Evolutionary conservation across 2,113 vertebrate genomes (phyloP), one percentile per base, ranked within the genome.

Genomic region (Ia io): DNA sequence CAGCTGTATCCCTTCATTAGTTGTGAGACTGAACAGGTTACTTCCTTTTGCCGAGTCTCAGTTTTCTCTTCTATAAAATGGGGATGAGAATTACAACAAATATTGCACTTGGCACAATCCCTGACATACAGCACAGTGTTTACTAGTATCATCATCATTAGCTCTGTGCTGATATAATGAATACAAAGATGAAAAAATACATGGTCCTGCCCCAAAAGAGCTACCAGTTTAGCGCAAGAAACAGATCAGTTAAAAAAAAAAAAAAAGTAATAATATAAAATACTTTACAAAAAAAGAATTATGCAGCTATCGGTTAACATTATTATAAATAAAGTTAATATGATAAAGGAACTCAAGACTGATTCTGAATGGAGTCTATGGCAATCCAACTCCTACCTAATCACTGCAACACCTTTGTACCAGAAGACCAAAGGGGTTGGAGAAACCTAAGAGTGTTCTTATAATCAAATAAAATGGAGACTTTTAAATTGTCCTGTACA

Each of bases 41-140:
- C 6, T 95, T 95, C 22, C 42, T 83, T 69, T 90, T 47, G 70
- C 65, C 44, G 37, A 96, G 67, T 90, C 74, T 96, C 73, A 86
- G 69, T 76, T 73, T 91, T 89, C 49, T 73, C 70, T 88, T 83
- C 95, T 79, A 88, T 63, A 90, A 96, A 96, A 89, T 74, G 53
- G 63, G 42, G 28, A 88, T 67, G n/a, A 49, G 86, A 56, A 86
- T 87, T 89, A 80, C 93, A 78, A 90, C 49, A 95, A 92, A 93
- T 67, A 91, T 0, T 92, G 59, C 22, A 56, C 59, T 79, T 94
- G 59, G 51, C 73, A 96, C 35, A 90, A 73, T 56, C 30, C 35
- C 80, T 84, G 12, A 84, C 20, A 92, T 13, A 87, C 2, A 90
- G 22, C 56, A 92, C 20, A 82, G 47, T 30, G 12, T 83, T 63